Evolutionary conservation across 2,797 vertebrate genomes (phyloP).

Genomic region (Acanthopagrus latus): DNA sequence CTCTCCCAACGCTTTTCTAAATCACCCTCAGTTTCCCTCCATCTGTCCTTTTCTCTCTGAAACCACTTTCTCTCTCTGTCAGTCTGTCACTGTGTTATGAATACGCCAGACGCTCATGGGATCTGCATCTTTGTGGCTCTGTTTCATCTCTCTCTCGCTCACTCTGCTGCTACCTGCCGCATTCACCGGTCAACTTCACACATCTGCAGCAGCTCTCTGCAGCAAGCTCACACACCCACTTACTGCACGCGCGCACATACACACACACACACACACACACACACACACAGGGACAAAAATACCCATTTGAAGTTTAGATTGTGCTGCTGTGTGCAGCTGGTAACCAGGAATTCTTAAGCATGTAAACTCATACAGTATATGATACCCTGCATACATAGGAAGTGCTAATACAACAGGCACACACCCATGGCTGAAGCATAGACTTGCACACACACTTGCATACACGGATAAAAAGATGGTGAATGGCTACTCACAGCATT

Average conservation of each 20-base stretch:
- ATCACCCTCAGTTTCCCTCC: constrained; percentile 60
- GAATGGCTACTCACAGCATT: constrained; percentile 95
- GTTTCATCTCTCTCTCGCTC: constrained; percentile 39
- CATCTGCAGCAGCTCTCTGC: constrained; percentile 82
- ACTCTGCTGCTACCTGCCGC: constrained; percentile 82
- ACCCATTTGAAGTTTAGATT: constrained; percentile 63
- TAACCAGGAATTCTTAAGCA: constrained; percentile 37
- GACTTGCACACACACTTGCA: constrained; percentile 7
- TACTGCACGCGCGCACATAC: constrained; percentile 21
- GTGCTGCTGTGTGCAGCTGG: constrained; percentile 32
- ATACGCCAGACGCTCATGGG: constrained; percentile 63
- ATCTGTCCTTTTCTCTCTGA: constrained; percentile 60
- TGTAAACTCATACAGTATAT: constrained; percentile 31
- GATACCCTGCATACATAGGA: constrained; percentile 37
- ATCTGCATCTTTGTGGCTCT: constrained; percentile 49
- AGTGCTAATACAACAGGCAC: constrained; percentile 42
- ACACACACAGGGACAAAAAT: constrained; percentile 22
- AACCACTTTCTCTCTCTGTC: constrained; percentile 51
- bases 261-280: constrained; percentile 9
- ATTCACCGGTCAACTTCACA: constrained; percentile 85
- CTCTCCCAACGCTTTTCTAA: constrained; percentile 46
- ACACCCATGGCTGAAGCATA: constrained; percentile 29
- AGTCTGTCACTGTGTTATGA: constrained; percentile 59
- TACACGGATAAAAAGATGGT: constrained; percentile 45
- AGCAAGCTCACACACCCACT: constrained; percentile 77